Base-by-base conservation (phyloP, 1,140 invertebrate genomes). In the Mylabris phalerata region DNA sequence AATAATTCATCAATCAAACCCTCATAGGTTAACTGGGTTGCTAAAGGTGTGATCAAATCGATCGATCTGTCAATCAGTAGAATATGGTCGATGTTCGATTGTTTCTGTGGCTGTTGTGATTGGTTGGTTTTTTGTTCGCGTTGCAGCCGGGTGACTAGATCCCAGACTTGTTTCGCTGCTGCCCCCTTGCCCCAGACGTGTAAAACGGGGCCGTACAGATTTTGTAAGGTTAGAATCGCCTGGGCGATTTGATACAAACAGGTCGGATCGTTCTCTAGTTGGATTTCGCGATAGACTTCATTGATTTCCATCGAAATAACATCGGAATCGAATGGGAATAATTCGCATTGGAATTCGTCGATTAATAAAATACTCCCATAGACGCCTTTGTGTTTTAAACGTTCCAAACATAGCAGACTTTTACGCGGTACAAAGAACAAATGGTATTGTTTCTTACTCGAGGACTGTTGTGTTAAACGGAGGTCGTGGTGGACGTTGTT, bases 11-110 rank as follows among this genome's bases (percentile, higher is more conserved):
- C 97, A 65, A 99, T 93, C 9, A 98, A 78, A 13, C 67, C 64
- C 59, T 98, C 95, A 72, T 98, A 99, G 0, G 95, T 98, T 11
- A 98, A 80, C 69, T 99, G 97, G 0, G 93, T 97, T 1, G 92
- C 84, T 59, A 99, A 76, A 3, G 95, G 92, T 38, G 92, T 92
- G 4, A 98, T 80, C 48, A 97, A 82, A 80, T 99, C 97, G 10
- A 98, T 82, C 49, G 85, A 85, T 38, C 96, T 78, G 78, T 75
- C 73, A 48, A 75, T 69, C 32, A 75, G 60, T 13, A 98, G 77
- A 6, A 99, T 78, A 73, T 91, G 90, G 72, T 98, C 93, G 26
- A 98, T 95, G 64, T 74, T 40, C 80, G 74, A 70, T 66, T 63
- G 32, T 32, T 32, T 32, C 32, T 4, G 32, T 32, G 32, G 32